These are phyloP conservation scores for Platycheirus rosarum DNA, from an alignment of 2,888 invertebrate species.

Conservation along the genomic window DNA sequence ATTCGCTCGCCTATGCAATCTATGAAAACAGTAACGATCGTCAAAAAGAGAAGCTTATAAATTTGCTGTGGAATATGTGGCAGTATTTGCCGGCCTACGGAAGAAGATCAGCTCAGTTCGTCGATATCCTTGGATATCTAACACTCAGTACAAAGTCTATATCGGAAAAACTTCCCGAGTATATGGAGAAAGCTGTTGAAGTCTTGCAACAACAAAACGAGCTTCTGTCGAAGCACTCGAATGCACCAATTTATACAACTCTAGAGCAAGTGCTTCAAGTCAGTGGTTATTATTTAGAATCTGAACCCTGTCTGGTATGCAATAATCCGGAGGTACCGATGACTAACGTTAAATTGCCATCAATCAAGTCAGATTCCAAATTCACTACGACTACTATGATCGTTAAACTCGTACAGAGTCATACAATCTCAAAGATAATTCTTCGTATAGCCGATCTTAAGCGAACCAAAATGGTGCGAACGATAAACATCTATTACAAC, in stretches of 20 bases:
- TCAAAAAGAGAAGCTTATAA: slow-evolving; percentile 91
- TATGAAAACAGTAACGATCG: slow-evolving; percentile 91
- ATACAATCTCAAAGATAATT: slow-evolving; percentile 96
- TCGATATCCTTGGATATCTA: slow-evolving; percentile 97
- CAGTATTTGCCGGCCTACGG: slow-evolving; percentile 94
- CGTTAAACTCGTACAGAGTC: slow-evolving; percentile 96
- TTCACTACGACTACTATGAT: slow-evolving; percentile 99
- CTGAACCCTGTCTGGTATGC: slow-evolving; percentile 98
- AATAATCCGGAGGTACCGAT: slow-evolving; percentile 98
- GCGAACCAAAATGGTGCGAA: slow-evolving; percentile 97
- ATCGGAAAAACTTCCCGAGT: slow-evolving; percentile 87
- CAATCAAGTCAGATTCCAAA: slow-evolving; percentile 97
- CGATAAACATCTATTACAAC: slow-evolving; percentile 98
- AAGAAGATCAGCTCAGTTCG: slow-evolving; percentile 97
- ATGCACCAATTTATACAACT: slow-evolving; percentile 95
- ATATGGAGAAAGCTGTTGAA: slow-evolving; percentile 93
- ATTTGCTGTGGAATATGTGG: slow-evolving; percentile 96
- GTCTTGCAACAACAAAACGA: slow-evolving; percentile 95
- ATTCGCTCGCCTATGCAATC: slow-evolving; percentile 91
- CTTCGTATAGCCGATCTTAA: slow-evolving; percentile 97
- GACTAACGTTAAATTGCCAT: slow-evolving; percentile 94
- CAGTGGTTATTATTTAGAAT: slow-evolving; percentile 97
- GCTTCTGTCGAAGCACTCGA: slow-evolving; percentile 94
- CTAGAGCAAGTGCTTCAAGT: slow-evolving; percentile 96
- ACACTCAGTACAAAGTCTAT: slow-evolving; percentile 92